phyloP scores from a whole-genome alignment of 2,797 vertebrate genomes.

The Silurus lanzhouensis region DNA sequence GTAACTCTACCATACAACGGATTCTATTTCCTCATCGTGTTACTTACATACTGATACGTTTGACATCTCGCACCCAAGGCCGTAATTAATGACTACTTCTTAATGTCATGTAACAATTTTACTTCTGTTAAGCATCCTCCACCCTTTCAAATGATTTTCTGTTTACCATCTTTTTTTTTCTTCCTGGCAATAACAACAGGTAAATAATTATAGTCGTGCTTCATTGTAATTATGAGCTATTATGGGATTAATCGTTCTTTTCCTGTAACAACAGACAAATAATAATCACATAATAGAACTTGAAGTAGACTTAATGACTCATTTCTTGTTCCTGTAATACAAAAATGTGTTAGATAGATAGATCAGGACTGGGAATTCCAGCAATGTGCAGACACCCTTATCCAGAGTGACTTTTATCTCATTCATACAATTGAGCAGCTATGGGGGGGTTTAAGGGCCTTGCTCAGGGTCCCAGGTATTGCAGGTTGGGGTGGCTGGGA shows the following conservation, averaged over 20 bases:
- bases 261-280: background rate
- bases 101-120: background rate
- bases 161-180: background rate
- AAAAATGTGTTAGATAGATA: background rate
- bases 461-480: no score
- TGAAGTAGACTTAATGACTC: background rate
- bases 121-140: background rate
- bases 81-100: background rate
- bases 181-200: background rate
- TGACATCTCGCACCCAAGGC: background rate
- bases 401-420: no score
- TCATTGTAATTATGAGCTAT: background rate
- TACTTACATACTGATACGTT: background rate
- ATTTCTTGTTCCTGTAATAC: slow-evolving; percentile 3
- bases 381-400: no score
- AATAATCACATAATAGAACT: background rate
- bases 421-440: no score
- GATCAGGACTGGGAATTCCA: no score
- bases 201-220: background rate
- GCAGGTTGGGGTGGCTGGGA: no score
- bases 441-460: no score
- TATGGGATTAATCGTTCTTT: background rate
- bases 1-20: background rate
- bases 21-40: background rate
- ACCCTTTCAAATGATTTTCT: background rate